Percentiles rank a stretch among this genome's conserved stretches.
Evolutionary conservation across 2,888 invertebrate genomes (phyloP).

Genomic region (Lithophane ornitopus): DNA sequence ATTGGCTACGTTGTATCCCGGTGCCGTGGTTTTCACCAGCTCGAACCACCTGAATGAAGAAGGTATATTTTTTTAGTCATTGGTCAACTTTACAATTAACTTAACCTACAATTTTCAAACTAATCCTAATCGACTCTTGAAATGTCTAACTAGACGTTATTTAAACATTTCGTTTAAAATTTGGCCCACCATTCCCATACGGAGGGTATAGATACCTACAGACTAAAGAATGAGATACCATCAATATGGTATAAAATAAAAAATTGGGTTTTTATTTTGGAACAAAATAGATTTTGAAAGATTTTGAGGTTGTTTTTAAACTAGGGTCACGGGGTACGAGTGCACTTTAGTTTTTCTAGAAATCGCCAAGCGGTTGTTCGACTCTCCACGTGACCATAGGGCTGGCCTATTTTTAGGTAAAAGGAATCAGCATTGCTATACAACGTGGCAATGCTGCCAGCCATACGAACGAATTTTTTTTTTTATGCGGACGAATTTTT

Average conservation of each 20-base stretch:
- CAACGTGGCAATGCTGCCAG: not conserved
- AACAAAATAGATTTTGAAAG: not conserved
- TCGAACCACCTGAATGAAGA: constrained; percentile 76
- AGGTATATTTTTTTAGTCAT: not conserved
- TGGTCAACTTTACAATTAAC: not conserved
- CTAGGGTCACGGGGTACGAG: not conserved
- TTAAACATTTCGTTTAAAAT: not conserved
- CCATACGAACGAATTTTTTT: not conserved
- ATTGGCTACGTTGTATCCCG: constrained; percentile 81
- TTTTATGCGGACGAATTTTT: not conserved
- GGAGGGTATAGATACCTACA: no score
- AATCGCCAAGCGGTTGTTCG: not conserved
- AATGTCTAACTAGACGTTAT: not conserved
- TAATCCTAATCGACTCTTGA: not conserved
- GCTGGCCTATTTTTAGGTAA: not conserved
- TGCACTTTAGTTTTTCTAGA: not conserved
- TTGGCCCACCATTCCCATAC: not conserved
- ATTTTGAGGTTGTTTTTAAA: not conserved
- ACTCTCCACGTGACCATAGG: not conserved
- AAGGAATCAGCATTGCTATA: not conserved
- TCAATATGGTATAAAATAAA: not conserved
- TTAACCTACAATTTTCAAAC: not conserved
- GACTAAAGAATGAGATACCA: not conserved
- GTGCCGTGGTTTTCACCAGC: constrained; percentile 73
- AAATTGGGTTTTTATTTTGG: not conserved